Conservation (phyloP, 2,113 vertebrate genomes). For the Hystrix brachyura region DNA sequence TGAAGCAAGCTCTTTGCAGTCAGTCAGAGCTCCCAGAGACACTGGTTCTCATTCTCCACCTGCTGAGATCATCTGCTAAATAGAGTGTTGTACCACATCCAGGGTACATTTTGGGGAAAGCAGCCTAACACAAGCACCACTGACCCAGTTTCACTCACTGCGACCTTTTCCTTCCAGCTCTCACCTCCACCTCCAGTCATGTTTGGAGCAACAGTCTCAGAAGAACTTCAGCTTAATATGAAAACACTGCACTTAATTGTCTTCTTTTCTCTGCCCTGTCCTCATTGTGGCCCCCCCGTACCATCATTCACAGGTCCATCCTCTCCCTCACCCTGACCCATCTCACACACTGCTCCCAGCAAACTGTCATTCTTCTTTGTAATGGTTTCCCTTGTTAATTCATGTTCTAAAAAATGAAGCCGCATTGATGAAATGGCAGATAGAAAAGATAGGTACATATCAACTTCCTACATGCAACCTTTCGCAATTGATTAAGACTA, state of each 20-base stretch:
- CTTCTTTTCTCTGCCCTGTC: not conserved
- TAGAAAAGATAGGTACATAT: slow-evolving; percentile 48
- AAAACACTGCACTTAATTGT: not conserved
- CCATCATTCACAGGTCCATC: fast-evolving
- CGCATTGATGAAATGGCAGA: slow-evolving; percentile 34
- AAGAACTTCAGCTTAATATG: not conserved
- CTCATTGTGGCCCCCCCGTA: not conserved
- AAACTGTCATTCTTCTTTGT: not conserved
- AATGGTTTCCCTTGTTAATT: not conserved
- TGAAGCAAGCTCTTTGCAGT: not conserved
- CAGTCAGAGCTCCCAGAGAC: not conserved
- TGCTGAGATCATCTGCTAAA: not conserved
- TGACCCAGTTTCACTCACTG: not conserved
- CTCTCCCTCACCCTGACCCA: not conserved
- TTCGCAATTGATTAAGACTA: slow-evolving; percentile 61
- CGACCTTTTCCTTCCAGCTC: not conserved
- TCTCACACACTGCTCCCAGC: not conserved
- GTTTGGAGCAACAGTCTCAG: not conserved
- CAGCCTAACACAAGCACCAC: too few species aligned
- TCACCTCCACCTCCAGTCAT: not conserved
- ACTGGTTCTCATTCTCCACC: not conserved
- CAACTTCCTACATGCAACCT: slow-evolving; percentile 49
- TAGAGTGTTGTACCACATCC: not conserved
- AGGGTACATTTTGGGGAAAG: not conserved
- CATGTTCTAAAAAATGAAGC: not conserved